phyloP scores from a whole-genome alignment of 2,797 vertebrate species.

The Urocyon cinereoargenteus region DNA sequence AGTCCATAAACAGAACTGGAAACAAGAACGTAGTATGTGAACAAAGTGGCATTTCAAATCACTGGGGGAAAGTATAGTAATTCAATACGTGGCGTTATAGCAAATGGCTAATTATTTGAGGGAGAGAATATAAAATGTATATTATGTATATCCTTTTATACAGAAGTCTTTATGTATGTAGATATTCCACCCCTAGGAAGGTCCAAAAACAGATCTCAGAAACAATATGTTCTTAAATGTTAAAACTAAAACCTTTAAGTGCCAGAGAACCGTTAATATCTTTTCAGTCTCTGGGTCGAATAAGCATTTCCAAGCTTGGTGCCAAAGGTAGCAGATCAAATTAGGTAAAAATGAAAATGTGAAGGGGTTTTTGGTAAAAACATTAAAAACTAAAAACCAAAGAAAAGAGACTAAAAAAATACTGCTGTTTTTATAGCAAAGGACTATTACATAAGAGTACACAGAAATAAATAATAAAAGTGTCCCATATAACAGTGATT shows the following conservation, averaged over 20 bases:
- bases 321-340: neutral
- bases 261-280: neutral
- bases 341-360: constrained; percentile 30
- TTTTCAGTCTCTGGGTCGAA: neutral
- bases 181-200: neutral
- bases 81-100: neutral
- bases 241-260: constrained; percentile 15
- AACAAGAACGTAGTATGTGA: neutral
- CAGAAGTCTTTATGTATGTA: neutral
- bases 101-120: neutral
- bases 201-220: neutral
- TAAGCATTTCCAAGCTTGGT: constrained; percentile 16
- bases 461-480: neutral
- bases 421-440: neutral
- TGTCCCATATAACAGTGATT: neutral
- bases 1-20: neutral
- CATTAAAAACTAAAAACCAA: constrained; percentile 13
- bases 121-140: neutral
- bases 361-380: neutral
- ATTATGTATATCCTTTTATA: neutral
- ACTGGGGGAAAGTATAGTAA: neutral
- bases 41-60: neutral
- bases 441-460: neutral
- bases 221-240: neutral
- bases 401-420: neutral